Evolutionary conservation across 2,888 invertebrate genomes (phyloP).

Genomic region (Heliothis peltigera): DNA sequence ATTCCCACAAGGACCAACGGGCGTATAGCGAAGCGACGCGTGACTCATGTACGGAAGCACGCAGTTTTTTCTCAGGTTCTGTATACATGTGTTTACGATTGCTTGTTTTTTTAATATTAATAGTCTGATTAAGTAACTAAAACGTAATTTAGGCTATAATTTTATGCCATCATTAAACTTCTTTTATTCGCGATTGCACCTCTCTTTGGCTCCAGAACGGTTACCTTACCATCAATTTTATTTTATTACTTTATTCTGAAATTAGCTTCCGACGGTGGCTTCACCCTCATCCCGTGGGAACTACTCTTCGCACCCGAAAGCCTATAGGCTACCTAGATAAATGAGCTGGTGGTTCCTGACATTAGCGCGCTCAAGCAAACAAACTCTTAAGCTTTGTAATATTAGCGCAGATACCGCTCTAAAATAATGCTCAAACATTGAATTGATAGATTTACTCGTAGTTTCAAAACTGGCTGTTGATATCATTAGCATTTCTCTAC

Average conservation of each 20-base stretch:
- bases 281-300: too few relatives aligned
- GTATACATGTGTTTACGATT: slow-evolving; percentile 35
- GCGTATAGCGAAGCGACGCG: slow-evolving; percentile 23
- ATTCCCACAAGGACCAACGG: slow-evolving; percentile 56
- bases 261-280: too few relatives aligned
- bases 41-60: slow-evolving; percentile 63
- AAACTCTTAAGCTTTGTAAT: too few relatives aligned
- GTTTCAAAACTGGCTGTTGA: slow-evolving; percentile 34
- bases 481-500: slow-evolving; percentile 39
- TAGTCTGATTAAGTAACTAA: slow-evolving; percentile 19
- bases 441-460: slow-evolving; percentile 8
- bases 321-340: too few relatives aligned
- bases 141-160: background rate
- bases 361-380: too few relatives aligned
- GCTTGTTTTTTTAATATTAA: slow-evolving; percentile 39
- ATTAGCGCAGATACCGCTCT: too few relatives aligned
- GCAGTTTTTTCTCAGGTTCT: slow-evolving; percentile 48
- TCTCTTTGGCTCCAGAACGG: slow-evolving; percentile 39
- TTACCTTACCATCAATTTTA: slow-evolving; percentile 25
- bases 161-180: slow-evolving; percentile 5
- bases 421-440: slow-evolving; percentile 29
- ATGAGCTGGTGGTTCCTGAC: too few relatives aligned
- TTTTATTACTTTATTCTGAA: slow-evolving; percentile 30
- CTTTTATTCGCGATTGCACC: slow-evolving; percentile 16
- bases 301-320: too few relatives aligned